These are phyloP conservation scores for Cervus canadensis DNA, from an alignment of 2,113 vertebrate species.

Conservation along the genomic window DNA sequence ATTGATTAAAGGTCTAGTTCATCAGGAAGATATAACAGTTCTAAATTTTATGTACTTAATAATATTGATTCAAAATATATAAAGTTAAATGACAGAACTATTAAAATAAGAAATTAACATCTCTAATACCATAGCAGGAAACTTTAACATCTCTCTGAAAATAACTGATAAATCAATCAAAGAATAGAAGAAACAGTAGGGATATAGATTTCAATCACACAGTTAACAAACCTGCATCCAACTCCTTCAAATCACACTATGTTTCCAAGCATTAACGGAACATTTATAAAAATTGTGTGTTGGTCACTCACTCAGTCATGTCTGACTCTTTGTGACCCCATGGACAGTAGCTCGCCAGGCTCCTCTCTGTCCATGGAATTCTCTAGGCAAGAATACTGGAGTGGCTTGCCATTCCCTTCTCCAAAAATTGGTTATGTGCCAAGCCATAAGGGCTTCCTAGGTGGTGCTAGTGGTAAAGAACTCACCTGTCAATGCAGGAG, in stretches of 20 bases:
- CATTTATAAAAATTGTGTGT: neutral
- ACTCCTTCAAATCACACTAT: neutral
- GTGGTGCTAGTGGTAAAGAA: neutral
- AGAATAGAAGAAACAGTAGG: neutral
- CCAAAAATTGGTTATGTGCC: neutral
- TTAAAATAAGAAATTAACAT: neutral
- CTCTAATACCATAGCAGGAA: neutral
- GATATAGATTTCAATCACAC: neutral
- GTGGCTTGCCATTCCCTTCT: neutral
- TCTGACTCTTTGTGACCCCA: neutral
- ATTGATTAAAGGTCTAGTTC: neutral
- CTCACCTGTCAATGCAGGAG: neutral
- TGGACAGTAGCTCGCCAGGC: neutral
- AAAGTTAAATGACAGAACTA: neutral
- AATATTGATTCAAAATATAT: neutral
- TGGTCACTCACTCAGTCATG: neutral
- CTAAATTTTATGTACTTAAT: neutral
- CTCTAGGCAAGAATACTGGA: neutral
- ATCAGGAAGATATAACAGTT: neutral
- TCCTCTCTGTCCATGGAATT: neutral
- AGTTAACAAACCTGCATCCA: neutral
- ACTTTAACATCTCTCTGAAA: neutral
- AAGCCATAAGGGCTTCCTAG: neutral
- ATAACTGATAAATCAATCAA: neutral
- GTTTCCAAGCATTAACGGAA: neutral